Evolutionary conservation across 2,888 invertebrate genomes (phyloP).

Genomic region (Cheilosia soror): DNA sequence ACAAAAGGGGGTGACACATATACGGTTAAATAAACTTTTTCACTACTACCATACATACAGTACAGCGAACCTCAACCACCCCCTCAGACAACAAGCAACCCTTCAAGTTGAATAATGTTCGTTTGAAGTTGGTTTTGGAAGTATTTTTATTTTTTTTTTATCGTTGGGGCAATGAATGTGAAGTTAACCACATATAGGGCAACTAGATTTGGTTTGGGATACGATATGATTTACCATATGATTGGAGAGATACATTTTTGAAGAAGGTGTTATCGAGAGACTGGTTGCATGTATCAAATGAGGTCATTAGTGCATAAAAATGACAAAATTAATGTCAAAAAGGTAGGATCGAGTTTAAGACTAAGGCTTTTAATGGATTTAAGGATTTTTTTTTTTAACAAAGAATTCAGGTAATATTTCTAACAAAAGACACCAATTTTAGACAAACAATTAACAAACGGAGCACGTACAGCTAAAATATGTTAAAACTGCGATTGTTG

Average conservation of each 20-base stretch:
- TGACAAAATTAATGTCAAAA: no score
- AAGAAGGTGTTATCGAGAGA: no score
- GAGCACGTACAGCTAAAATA: no score
- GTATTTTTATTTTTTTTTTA: slow-evolving; percentile 21
- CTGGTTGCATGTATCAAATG: no score
- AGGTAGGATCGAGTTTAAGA: no score
- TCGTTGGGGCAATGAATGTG: slow-evolving; percentile 16
- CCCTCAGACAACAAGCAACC: slow-evolving; percentile 50
- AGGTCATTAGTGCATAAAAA: no score
- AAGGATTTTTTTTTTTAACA: no score
- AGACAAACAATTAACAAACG: no score
- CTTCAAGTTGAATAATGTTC: slow-evolving; percentile 53
- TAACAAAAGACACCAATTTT: no score
- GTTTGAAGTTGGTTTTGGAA: slow-evolving; percentile 68
- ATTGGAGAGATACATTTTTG: neutral
- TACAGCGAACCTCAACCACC: slow-evolving; percentile 42
- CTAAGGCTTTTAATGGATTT: no score
- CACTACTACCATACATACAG: slow-evolving; percentile 37
- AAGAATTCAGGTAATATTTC: no score
- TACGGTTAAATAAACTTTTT: slow-evolving; percentile 28
- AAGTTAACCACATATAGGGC: slow-evolving; percentile 22
- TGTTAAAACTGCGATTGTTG: no score
- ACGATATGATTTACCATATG: slow-evolving; percentile 35
- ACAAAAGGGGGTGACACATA: slow-evolving; percentile 55
- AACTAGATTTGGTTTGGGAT: neutral